Evolutionary conservation across 2,113 vertebrate species (phyloP).

Genomic region (Aplodontia rufa): DNA sequence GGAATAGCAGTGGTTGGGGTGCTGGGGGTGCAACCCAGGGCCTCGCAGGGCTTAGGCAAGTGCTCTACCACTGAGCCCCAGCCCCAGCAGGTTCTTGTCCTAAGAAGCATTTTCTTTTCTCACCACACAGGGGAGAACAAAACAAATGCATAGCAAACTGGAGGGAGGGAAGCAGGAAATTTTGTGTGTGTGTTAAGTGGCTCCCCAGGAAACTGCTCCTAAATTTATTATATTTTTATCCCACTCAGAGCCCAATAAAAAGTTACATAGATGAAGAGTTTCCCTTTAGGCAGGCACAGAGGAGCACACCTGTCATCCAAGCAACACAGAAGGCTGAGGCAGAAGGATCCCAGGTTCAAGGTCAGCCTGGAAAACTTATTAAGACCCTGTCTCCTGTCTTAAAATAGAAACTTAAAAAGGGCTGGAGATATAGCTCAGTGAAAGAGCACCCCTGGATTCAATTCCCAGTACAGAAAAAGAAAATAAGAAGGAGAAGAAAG

Average conservation of each 20-base stretch:
- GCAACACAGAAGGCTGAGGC: no score
- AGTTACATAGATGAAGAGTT: background rate
- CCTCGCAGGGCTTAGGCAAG: background rate
- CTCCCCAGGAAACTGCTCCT: conserved; percentile 20
- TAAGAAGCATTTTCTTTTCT: conserved; percentile 28
- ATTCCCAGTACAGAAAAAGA: no score
- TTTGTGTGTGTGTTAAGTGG: background rate
- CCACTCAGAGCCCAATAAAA: background rate
- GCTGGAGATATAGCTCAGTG: no score
- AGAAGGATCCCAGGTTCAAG: no score
- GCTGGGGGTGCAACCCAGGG: background rate
- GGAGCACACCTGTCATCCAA: no score
- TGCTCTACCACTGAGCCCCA: background rate
- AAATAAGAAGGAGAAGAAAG: no score
- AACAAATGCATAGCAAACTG: background rate
- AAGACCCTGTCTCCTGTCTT: no score
- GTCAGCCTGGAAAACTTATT: no score
- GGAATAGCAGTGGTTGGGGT: background rate
- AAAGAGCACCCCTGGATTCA: no score
- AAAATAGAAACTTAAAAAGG: no score
- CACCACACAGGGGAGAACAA: background rate
- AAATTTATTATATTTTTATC: background rate
- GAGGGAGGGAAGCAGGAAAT: background rate
- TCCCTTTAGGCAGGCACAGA: background rate
- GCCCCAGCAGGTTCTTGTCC: background rate